These are phyloP conservation scores for Phycodurus eques DNA, from an alignment of 2,113 vertebrate genomes.

Conservation along the genomic window DNA sequence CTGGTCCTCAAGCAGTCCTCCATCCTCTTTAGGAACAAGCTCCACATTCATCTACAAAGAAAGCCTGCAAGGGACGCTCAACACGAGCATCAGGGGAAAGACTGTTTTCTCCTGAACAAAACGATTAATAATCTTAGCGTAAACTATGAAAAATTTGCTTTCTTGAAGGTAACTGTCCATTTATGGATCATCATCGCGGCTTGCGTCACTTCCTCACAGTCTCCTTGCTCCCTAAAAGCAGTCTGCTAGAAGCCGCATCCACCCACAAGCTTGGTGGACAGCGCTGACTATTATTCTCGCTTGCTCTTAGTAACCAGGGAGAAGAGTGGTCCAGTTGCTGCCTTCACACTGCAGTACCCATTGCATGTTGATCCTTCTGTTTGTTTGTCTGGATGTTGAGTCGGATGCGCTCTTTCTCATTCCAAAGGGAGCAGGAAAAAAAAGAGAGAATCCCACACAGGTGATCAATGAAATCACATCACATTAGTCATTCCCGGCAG, in stretches of 20 bases:
- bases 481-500: slow-evolving; percentile 33
- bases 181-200: slow-evolving; percentile 30
- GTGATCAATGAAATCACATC: slow-evolving; percentile 41
- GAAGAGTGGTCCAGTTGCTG: slow-evolving; percentile 65
- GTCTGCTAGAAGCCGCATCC: slow-evolving; percentile 61
- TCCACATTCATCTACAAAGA: slow-evolving; percentile 24
- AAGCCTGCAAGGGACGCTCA: slow-evolving; percentile 27
- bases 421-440: slow-evolving; percentile 11
- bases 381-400: slow-evolving; percentile 30
- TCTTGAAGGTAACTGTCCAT: slow-evolving; percentile 26
- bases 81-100: slow-evolving; percentile 20
- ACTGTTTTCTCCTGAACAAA: slow-evolving; percentile 20
- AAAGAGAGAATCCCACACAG: slow-evolving; percentile 26
- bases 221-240: slow-evolving; percentile 52
- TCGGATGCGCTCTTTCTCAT: slow-evolving; percentile 30
- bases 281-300: slow-evolving; percentile 61
- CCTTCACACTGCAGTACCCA: slow-evolving; percentile 62
- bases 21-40: slow-evolving; percentile 41
- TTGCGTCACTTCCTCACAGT: slow-evolving; percentile 45
- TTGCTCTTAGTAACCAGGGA: slow-evolving; percentile 62
- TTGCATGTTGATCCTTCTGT: slow-evolving; percentile 55
- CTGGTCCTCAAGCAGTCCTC: slow-evolving; percentile 37
- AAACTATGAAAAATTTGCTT: slow-evolving; percentile 23
- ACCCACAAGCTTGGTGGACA: slow-evolving; percentile 64
- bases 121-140: slow-evolving; percentile 2